These are phyloP conservation scores for Rhopalosiphum maidis DNA, from an alignment of 1,140 invertebrate species.

Conservation along the genomic window DNA sequence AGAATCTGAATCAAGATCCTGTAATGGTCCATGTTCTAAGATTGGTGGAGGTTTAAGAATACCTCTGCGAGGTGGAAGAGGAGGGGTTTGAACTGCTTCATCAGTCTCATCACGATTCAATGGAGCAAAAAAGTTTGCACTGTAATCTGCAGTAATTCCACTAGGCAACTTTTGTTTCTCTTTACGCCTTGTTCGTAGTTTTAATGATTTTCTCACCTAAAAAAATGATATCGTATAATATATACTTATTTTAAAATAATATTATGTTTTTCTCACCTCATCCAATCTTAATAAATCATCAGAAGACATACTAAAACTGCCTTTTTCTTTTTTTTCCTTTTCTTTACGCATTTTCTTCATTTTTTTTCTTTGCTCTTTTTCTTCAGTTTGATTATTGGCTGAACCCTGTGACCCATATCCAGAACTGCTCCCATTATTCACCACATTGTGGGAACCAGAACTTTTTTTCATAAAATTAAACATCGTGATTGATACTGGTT, in stretches of 20 bases:
- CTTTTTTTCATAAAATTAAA: constrained; percentile 88
- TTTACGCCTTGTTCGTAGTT: constrained; percentile 83
- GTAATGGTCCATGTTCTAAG: constrained; percentile 54
- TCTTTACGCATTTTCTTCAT: constrained; percentile 86
- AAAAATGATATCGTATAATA: constrained; percentile 33
- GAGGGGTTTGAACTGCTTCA: constrained; percentile 45
- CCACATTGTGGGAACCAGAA: constrained; percentile 48
- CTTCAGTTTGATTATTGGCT: constrained; percentile 76
- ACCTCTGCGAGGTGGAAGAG: constrained; percentile 55
- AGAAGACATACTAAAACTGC: constrained; percentile 80
- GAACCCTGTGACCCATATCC: constrained; percentile 62
- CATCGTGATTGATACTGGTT: constrained; percentile 66
- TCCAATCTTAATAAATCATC: constrained; percentile 85
- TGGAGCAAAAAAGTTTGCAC: constrained; percentile 83
- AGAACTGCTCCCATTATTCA: constrained; percentile 45
- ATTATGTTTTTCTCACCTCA: constrained; percentile 68
- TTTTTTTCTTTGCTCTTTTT: constrained; percentile 81
- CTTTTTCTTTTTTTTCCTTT: constrained; percentile 74
- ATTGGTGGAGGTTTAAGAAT: constrained; percentile 54
- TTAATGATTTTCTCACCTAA: constrained; percentile 81
- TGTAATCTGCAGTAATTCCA: constrained; percentile 89
- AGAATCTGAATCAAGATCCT: constrained; percentile 52
- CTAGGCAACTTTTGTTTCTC: constrained; percentile 88
- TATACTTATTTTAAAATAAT: constrained; percentile 42
- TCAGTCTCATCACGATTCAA: constrained; percentile 68